Conservation (phyloP, 2,888 invertebrate species). For the Lampropteryx suffumata region DNA sequence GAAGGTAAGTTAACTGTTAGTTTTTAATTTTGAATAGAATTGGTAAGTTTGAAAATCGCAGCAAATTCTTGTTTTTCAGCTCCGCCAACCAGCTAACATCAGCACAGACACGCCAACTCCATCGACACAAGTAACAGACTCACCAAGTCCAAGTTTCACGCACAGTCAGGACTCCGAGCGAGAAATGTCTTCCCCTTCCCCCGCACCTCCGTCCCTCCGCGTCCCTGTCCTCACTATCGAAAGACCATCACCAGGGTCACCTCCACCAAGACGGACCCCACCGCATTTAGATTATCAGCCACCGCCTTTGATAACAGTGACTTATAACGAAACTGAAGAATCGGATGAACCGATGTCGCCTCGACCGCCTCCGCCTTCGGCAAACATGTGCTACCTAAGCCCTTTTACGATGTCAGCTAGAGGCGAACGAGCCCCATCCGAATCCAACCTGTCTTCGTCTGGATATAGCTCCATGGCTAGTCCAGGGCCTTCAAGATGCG, state of each 20-base stretch:
- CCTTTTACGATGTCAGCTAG: constrained; percentile 89
- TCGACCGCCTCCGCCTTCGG: constrained; percentile 78
- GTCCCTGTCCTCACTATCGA: constrained; percentile 87
- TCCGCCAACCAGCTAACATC: constrained; percentile 73
- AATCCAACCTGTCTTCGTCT: constrained; percentile 92
- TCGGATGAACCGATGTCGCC: constrained; percentile 89
- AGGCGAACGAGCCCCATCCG: constrained; percentile 89
- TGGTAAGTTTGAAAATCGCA: too few species aligned
- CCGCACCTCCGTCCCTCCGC: constrained; percentile 76
- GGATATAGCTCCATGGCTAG: constrained; percentile 94
- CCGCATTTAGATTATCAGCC: constrained; percentile 86
- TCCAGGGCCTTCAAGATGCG: constrained; percentile 91
- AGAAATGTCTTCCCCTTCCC: constrained; percentile 69
- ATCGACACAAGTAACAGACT: constrained; percentile 73
- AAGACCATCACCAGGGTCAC: constrained; percentile 87
- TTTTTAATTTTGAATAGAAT: too few species aligned
- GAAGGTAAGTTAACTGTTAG: constrained; percentile 49
- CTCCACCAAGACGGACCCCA: constrained; percentile 84
- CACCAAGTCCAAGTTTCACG: constrained; percentile 72
- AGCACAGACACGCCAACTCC: constrained; percentile 67
- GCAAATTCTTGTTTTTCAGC: constrained; percentile 68
- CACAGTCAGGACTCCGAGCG: constrained; percentile 76
- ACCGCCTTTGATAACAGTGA: constrained; percentile 88
- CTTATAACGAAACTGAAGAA: constrained; percentile 90
- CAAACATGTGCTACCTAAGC: constrained; percentile 88